phyloP scores from a whole-genome alignment of 2,113 vertebrate genomes.

The Gymnogyps californianus region DNA sequence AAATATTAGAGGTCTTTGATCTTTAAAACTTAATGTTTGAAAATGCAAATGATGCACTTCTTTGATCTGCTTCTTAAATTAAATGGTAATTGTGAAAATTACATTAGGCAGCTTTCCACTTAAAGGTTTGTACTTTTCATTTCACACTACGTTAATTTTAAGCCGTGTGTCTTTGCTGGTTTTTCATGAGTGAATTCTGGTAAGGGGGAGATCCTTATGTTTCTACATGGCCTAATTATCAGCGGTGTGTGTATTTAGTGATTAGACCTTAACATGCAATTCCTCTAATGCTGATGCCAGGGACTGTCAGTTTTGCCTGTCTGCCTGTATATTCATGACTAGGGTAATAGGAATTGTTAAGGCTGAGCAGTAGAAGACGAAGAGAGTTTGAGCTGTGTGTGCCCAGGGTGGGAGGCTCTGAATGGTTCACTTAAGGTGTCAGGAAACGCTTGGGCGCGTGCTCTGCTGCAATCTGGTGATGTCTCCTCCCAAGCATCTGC shows the following conservation, averaged over 20 bases:
- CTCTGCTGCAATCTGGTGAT: rapidly evolving
- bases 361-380: neutral
- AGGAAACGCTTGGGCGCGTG: neutral
- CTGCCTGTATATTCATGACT: neutral
- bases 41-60: conserved; percentile 52
- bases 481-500: neutral
- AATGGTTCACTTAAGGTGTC: neutral
- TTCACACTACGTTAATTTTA: conserved; percentile 1
- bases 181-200: conserved; percentile 7
- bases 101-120: conserved; percentile 29
- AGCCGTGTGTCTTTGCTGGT: neutral
- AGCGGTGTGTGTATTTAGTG: neutral
- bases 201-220: neutral
- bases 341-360: neutral
- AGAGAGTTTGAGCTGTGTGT: neutral
- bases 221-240: neutral
- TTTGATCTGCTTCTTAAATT: conserved; percentile 62
- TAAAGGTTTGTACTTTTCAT: neutral
- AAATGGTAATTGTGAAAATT: conserved; percentile 63
- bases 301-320: neutral
- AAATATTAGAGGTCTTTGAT: conserved; percentile 43
- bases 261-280: neutral
- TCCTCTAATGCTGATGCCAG: neutral
- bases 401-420: neutral
- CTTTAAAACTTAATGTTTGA: conserved; percentile 53